These are phyloP conservation scores for Paedocypris micromegethes DNA, from an alignment of 2,797 vertebrate species.

Conservation along the genomic window DNA sequence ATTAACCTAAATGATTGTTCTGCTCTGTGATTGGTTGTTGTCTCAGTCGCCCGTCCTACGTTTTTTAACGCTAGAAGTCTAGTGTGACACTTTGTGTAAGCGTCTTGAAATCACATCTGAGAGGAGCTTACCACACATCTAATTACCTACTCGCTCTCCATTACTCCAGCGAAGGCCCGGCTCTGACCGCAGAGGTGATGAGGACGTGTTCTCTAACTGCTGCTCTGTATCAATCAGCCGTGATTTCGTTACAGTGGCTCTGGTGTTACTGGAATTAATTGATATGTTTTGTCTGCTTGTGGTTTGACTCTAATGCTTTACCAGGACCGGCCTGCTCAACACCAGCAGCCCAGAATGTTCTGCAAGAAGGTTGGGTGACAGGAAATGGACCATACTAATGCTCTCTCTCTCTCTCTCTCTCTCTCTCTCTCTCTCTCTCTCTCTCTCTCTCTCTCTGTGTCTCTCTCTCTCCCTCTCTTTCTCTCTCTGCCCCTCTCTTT, in stretches of 20 bases:
- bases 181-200: conserved; percentile 48
- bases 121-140: conserved; percentile 32
- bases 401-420: conserved; percentile 25
- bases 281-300: conserved; percentile 62
- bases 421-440: conserved; percentile 39
- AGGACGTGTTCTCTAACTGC: conserved; percentile 45
- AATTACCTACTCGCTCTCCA: conserved; percentile 50
- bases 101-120: conserved; percentile 46
- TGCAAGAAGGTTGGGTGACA: conserved; percentile 45
- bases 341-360: conserved; percentile 56
- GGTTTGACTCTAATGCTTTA: conserved; percentile 54
- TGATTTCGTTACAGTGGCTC: conserved; percentile 54
- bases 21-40: too few relatives aligned
- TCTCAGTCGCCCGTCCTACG: neutral
- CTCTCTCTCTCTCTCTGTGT: too few relatives aligned
- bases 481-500: conserved; percentile 35
- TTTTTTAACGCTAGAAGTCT: neutral
- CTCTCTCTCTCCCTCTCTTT: conserved; percentile 33
- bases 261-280: conserved; percentile 56
- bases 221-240: conserved; percentile 57
- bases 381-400: conserved; percentile 46
- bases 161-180: conserved; percentile 43
- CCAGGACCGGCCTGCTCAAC: conserved; percentile 44
- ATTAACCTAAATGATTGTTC: too few relatives aligned
- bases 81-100: conserved; percentile 42